Conservation (phyloP, 2,113 vertebrate species). For the Petaurus breviceps region DNA sequence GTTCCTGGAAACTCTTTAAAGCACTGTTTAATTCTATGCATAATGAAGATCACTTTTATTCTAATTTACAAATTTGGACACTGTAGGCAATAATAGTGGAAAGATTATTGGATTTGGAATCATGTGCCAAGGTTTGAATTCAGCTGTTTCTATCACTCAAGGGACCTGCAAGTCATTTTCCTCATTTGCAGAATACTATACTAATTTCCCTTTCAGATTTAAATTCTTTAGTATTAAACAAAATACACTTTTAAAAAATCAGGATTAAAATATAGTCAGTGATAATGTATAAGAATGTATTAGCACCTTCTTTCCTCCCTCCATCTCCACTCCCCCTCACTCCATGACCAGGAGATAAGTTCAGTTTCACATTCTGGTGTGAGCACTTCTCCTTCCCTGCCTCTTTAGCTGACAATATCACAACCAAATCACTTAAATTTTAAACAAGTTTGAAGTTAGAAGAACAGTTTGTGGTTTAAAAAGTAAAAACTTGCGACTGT, state of each 20-base stretch:
- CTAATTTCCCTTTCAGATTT: background rate
- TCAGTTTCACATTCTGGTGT: background rate
- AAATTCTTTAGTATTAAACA: background rate
- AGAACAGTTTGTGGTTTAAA: background rate
- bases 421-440: background rate
- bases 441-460: background rate
- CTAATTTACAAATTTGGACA: background rate
- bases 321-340: background rate
- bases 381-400: background rate
- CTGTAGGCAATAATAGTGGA: background rate
- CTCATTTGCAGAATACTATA: background rate
- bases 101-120: background rate
- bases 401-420: background rate
- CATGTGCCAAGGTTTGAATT: background rate
- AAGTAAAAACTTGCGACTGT: background rate
- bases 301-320: background rate
- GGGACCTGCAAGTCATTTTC: background rate
- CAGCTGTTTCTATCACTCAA: background rate
- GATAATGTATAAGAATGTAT: background rate
- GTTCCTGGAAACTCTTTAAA: background rate
- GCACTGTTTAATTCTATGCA: background rate
- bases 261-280: background rate
- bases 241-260: background rate
- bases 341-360: background rate
- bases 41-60: background rate